A percentile compares a stretch with the other conserved stretches of the same genome.
Evolutionary conservation across 2,113 vertebrate species (phyloP).

Genomic region (Sturnira hondurensis): DNA sequence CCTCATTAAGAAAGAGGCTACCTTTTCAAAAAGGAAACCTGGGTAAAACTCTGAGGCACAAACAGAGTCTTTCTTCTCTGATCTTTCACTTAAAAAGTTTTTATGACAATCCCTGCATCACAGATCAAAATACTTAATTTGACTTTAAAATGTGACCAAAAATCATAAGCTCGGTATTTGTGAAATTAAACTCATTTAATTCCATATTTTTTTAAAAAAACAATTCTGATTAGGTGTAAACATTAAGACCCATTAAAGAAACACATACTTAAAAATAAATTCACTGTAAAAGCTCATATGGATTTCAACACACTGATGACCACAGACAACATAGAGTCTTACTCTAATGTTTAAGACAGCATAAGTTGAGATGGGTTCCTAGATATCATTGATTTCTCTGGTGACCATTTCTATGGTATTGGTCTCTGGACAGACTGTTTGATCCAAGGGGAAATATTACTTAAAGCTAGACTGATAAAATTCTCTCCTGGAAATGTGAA

Average conservation of each 20-base stretch:
- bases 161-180: not conserved
- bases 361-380: not conserved
- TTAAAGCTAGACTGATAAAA: not conserved
- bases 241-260: not conserved
- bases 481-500: not conserved
- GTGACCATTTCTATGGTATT: not conserved
- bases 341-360: not conserved
- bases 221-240: not conserved
- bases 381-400: not conserved
- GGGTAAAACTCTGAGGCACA: not conserved
- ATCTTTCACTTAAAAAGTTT: not conserved
- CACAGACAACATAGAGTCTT: not conserved
- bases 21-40: not conserved
- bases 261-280: not conserved
- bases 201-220: not conserved
- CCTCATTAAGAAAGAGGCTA: not conserved
- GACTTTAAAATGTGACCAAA: conserved; percentile 16
- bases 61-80: not conserved
- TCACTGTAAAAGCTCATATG: not conserved
- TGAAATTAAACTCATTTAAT: not conserved
- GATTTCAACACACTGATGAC: not conserved
- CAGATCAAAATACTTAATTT: not conserved
- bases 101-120: not conserved
- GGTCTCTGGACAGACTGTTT: not conserved
- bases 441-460: not conserved